Conservation (phyloP, 2,888 invertebrate genomes). For the Strigamia crassipes region DNA sequence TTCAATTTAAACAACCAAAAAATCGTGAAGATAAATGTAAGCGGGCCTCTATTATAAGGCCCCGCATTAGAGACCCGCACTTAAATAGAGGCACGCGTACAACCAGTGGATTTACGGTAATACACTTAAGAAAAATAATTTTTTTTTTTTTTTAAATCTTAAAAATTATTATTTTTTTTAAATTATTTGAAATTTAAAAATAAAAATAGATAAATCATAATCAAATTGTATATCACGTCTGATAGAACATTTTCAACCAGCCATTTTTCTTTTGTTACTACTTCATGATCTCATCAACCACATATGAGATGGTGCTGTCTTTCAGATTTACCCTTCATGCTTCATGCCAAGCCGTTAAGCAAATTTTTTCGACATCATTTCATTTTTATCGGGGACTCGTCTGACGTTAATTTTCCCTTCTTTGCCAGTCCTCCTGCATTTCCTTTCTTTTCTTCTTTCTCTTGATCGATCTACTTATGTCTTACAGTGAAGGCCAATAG, state of each 20-base stretch:
- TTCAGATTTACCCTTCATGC: conserved; percentile 10
- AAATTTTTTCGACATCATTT: conserved; percentile 10
- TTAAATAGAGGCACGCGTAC: no score
- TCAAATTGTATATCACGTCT: not conserved
- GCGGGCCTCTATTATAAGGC: no score
- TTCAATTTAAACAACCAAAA: no score
- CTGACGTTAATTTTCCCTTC: conserved; percentile 10
- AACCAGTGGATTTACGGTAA: no score
- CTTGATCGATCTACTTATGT: not conserved
- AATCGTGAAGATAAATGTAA: no score
- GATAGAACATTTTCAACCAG: not conserved
- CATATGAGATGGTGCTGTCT: conserved; percentile 4
- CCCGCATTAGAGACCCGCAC: no score
- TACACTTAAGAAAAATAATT: no score
- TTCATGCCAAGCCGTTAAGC: conserved; percentile 10
- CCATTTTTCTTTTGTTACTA: conserved; percentile 10
- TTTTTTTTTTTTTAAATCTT: no score
- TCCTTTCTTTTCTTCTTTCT: conserved; percentile 4
- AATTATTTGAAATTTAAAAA: no score
- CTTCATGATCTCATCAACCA: conserved; percentile 10
- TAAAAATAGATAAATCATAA: not conserved
- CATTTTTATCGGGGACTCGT: conserved; percentile 4
- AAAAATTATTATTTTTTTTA: no score
- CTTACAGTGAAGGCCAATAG: not conserved
- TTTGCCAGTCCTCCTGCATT: conserved; percentile 10